Base-by-base conservation (phyloP, 2,797 vertebrate species). In the Microcaecilia unicolor region DNA sequence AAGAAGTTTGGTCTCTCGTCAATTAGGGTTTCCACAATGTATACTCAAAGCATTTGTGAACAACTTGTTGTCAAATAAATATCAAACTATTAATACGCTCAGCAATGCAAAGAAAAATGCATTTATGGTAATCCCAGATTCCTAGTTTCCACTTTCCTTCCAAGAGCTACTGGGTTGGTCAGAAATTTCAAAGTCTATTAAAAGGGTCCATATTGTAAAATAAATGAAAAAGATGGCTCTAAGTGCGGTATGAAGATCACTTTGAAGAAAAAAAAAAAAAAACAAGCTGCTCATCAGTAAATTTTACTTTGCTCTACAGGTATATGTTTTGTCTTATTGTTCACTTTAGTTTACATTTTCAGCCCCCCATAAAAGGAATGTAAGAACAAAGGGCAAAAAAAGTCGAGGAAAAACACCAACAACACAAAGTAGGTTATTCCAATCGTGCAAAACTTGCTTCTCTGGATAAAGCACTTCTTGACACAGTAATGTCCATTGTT, bases 381-480 rank as follows among this genome's bases (percentile, higher is more conserved):
- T 60, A 70, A 83, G 81, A 80, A 78, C 79, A 78, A 75, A 72
- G 74, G 80, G 69, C 70, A 78, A 76, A 61, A 60, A 72, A 51
- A 25, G 38, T 34, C 2, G 6, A 69, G 61, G n/a, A n/a, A n/a
- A 72, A 62, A 57, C 61, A 77, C 61, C 11, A 81, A 85, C 71
- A 64, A 63, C 49, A 84, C 67, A 64, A 70, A 54, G 63, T 63
- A 67, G 25, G 40, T 68, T 43, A 41, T 78, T 91, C 86, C 86
- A 77, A 81, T 89, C 89, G 89, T 95, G 93, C 92, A 97, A 92
- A 95, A 72, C 75, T 72, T 81, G 85, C 88, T 87, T 86, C 84
- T 86, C 75, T 64, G 65, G 76, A 83, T 87, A 91, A 90, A 93
- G 86, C 87, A 88, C 87, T 90, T 91, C 73, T 77, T 66, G 78